These are phyloP conservation scores for Glaucomys volans DNA, from an alignment of 2,113 vertebrate species.

Conservation along the genomic window DNA sequence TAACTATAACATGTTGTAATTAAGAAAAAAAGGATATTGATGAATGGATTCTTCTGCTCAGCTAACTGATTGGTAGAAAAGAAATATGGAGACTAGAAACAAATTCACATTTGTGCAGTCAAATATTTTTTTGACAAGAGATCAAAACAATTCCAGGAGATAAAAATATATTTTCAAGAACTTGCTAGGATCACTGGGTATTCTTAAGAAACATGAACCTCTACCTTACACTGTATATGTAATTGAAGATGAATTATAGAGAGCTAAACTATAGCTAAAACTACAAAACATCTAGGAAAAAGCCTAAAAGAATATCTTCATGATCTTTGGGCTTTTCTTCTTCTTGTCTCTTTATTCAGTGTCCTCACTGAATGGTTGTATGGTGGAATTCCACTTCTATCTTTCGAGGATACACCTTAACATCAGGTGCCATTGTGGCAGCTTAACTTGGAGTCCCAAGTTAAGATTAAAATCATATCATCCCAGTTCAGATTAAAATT, in stretches of 20 bases:
- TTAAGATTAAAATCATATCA: too few species aligned
- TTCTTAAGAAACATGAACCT: neutral
- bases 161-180: neutral
- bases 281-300: neutral
- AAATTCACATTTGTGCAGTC: neutral
- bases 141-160: slow-evolving; percentile 6
- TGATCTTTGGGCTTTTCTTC: neutral
- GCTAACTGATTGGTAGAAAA: neutral
- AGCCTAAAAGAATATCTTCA: neutral
- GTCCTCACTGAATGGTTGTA: neutral
- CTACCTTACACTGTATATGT: neutral
- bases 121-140: neutral
- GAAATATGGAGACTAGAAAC: neutral
- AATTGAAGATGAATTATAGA: neutral
- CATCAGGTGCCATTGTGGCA: too few species aligned
- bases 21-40: neutral
- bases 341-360: neutral
- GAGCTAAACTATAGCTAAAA: neutral
- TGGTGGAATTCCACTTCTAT: neutral
- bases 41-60: neutral
- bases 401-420: neutral
- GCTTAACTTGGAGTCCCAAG: too few species aligned
- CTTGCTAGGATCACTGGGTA: neutral
- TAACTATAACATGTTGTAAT: neutral
- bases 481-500: neutral